Conservation (phyloP, 2,113 vertebrate genomes). For the Chrysochloris asiatica region DNA sequence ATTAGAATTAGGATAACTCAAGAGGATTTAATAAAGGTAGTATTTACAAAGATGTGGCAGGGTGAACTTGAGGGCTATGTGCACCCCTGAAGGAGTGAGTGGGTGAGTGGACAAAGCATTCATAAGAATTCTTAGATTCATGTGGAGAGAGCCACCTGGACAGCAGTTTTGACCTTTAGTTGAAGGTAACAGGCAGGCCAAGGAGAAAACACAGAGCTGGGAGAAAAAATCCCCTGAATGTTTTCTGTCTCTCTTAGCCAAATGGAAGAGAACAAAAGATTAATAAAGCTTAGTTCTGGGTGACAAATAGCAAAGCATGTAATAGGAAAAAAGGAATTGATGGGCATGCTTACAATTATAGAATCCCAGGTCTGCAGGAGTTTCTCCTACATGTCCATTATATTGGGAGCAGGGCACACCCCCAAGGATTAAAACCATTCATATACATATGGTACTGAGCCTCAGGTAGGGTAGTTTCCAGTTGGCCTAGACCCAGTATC, state of each 20-base stretch:
- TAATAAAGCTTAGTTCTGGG: background rate
- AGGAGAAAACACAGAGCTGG: conserved; percentile 15
- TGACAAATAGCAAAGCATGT: background rate
- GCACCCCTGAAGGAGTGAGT: background rate
- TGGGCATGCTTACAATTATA: too few relatives aligned
- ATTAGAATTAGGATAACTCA: conserved; percentile 40
- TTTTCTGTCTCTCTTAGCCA: background rate
- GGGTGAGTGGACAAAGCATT: background rate
- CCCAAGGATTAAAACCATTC: too few relatives aligned
- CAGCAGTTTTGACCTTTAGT: background rate
- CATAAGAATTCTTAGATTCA: conserved; percentile 14
- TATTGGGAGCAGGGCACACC: too few relatives aligned
- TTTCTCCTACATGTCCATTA: too few relatives aligned
- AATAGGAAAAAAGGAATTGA: background rate
- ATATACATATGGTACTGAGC: too few relatives aligned
- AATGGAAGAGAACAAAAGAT: background rate
- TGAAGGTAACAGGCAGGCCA: background rate
- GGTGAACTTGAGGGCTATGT: background rate
- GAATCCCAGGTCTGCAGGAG: too few relatives aligned
- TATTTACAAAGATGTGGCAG: conserved; percentile 18
- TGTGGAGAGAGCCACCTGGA: conserved; percentile 2
- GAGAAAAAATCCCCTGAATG: background rate
- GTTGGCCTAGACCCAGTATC: too few relatives aligned
- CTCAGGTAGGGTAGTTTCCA: too few relatives aligned
- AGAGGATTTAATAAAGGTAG: conserved; percentile 51